Evolutionary conservation across 2,888 invertebrate species (phyloP), one percentile per base, ranked within the genome.

Genomic region (Criorhina ranunculi): DNA sequence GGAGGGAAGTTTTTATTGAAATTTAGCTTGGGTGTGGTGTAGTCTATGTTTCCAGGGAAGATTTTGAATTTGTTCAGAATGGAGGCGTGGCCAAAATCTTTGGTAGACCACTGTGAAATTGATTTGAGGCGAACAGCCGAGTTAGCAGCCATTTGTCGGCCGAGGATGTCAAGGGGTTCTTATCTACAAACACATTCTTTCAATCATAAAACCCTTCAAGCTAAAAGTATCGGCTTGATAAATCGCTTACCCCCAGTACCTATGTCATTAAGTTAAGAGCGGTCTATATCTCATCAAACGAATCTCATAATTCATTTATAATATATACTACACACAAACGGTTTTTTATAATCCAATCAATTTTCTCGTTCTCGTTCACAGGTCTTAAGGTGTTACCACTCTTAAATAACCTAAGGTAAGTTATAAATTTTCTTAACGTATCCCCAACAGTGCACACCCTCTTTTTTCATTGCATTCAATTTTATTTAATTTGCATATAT

Each of bases 351-450:
- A 57, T 51, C 7, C 17, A 69, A 69, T 57, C 67, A 51, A 29
- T 73, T 72, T 31, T 69, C 40, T 67, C 19, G 12, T n/a, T 85
- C 40, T 80, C 40, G 40, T 70, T 66, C 60, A 53, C 94, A 98
- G 98, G 97, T 90, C 94, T 98, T 89, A 97, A 97, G 91, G 94
- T 98, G 59, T 94, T 98, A 89, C 96, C 97, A 90, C 95, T 97
- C 89, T 93, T 97, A 88, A 96, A 95, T 92, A 96, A 96, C 91
- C 93, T 97, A 90, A 95, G 97, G 97, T 96, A 93, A 95, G 95
- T 93, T 49, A 62, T 69, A 87, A 78, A 67, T 67, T 55, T 73
- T 12, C 46, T 17, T 33, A 51, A 42, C 8, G 33, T 24, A 24
- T 49, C 33, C 44, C 60, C 44, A 31, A 24, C 40, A 51, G 53